A percentile compares a stretch with the other conserved stretches of the same genome.
Conservation (phyloP, 2,888 invertebrate species). For the Perithous albicinctus region DNA sequence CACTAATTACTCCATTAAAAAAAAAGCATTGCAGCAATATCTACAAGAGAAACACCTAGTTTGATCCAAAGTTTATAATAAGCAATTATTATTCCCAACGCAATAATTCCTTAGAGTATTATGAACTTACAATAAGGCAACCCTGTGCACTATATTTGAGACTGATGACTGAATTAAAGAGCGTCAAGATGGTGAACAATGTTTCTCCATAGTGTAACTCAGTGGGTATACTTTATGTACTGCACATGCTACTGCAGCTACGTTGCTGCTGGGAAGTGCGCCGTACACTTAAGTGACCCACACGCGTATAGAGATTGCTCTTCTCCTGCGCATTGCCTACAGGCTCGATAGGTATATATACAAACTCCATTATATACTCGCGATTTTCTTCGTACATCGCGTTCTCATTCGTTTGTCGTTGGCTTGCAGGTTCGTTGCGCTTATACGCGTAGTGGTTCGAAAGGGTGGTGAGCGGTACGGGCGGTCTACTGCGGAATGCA, state of each 20-base stretch:
- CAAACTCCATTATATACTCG: conserved; percentile 1
- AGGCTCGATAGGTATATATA: background rate
- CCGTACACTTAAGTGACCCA: conserved; percentile 15
- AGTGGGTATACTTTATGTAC: conserved; percentile 10
- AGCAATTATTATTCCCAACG: background rate
- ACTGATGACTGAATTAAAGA: conserved; percentile 34
- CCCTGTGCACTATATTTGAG: background rate
- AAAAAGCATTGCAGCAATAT: background rate
- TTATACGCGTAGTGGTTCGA: background rate
- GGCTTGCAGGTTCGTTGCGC: conserved; percentile 20
- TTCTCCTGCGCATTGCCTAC: background rate
- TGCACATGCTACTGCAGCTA: conserved; percentile 3
- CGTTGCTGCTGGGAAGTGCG: conserved; percentile 13
- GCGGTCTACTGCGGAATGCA: conserved; percentile 41
- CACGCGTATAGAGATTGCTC: conserved; percentile 23
- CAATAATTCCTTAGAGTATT: background rate
- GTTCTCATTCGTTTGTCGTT: conserved; percentile 62
- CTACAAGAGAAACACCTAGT: background rate
- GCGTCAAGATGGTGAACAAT: conserved; percentile 56
- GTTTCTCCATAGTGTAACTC: conserved; percentile 20
- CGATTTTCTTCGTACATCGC: conserved; percentile 36
- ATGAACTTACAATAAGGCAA: conserved; percentile 10
- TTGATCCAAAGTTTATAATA: background rate
- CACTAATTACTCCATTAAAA: background rate
- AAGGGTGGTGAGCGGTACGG: conserved; percentile 5